These are phyloP conservation scores for Acestrorhynchus altus DNA, from an alignment of 2,797 vertebrate species.

Conservation along the genomic window DNA sequence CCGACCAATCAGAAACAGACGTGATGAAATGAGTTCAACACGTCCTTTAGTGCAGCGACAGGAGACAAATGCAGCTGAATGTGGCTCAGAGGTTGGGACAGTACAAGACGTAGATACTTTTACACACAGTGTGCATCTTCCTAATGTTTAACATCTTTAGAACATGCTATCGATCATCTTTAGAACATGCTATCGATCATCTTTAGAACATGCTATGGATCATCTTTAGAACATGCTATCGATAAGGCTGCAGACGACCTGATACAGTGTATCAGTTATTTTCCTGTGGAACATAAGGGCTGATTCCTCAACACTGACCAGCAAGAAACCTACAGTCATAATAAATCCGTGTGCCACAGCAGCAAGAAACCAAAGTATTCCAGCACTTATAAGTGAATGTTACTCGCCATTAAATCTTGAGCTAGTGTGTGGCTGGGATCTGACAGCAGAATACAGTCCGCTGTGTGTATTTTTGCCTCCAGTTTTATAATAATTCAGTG, in stretches of 20 bases:
- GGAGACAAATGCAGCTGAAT: not conserved
- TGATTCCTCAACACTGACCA: not conserved
- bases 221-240: not conserved
- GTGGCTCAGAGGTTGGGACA: not conserved
- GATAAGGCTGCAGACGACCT: no score
- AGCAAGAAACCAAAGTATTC: constrained; percentile 43
- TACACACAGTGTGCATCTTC: not conserved
- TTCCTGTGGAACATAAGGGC: not conserved
- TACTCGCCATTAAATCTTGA: constrained; percentile 42
- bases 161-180: not conserved
- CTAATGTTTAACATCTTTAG: not conserved
- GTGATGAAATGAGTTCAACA: not conserved
- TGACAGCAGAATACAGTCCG: constrained; percentile 25
- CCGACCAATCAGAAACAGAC: not conserved
- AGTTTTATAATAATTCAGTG: constrained; percentile 48
- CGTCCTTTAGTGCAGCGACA: not conserved
- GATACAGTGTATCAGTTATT: no score
- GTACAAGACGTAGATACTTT: not conserved
- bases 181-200: not conserved
- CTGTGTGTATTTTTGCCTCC: constrained; percentile 35
- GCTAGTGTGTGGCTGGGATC: constrained; percentile 22
- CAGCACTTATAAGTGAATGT: constrained; percentile 41
- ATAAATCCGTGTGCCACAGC: constrained; percentile 35
- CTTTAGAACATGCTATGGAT: not conserved
- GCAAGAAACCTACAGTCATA: not conserved